Evolutionary conservation across 1,140 invertebrate genomes (phyloP), one percentile per base, ranked within the genome.

Genomic region (Chelonus insularis): DNA sequence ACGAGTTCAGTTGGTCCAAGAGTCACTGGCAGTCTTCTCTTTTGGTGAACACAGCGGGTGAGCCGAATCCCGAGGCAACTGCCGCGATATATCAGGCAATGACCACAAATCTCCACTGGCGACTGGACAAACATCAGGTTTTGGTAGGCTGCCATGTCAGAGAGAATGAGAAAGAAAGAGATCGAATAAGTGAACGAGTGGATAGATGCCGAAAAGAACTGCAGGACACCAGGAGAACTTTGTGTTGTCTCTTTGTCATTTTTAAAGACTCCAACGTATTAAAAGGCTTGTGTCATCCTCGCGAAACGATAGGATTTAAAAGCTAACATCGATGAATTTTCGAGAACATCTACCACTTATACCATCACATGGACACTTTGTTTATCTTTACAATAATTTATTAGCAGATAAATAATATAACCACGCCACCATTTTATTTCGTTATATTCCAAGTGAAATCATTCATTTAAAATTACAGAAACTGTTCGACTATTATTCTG

Each of bases 81-180:
- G 23, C 60, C 50, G 65, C 68, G 68, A 73, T 72, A 71, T 68
- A 75, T 71, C 71, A 74, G 65, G 65, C 71, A 66, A 73, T 55
- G 61, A 47, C 66, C 54, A 70, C 71, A 69, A 73, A 71, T 70
- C 69, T 67, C 60, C 51, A 21, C 21, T 51, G 62, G 57, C 39
- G 57, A 64, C 41, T 55, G 57, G 34, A 41, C 12, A 37, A 52
- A 47, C 54, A 55, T 52, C 23, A 20, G 58, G 32, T 64, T 64
- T 55, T 23, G 23, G 23, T 34, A 25, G 25, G 32, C 50, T 52
- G 51, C 29, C 29, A 25, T 29, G 51, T 55, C 34, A 25, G 34
- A 16, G 34, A 51, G n/a, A 41, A n/a, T 11, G 18, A 56, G 36
- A 41, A 20, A 41, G 18, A 32, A 12, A 12, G 29, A 8, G 0